phyloP scores from a whole-genome alignment of 2,888 invertebrate species.

The Apodemia hepburni region DNA sequence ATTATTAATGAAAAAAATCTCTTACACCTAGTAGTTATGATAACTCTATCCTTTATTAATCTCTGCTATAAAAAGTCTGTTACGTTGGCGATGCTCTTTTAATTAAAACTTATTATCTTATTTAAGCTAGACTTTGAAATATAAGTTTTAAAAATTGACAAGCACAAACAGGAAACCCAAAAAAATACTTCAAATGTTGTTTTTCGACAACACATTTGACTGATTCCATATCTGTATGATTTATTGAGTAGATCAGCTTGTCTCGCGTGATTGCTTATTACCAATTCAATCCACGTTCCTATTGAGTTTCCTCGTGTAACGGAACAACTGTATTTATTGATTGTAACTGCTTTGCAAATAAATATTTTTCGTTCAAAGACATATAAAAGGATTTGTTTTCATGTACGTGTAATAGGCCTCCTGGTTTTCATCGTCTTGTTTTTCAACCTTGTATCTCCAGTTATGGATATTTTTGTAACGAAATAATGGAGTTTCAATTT shows the following conservation, averaged over 20 bases:
- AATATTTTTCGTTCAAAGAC: not conserved
- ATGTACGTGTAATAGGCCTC: not conserved
- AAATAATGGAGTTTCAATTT: no score
- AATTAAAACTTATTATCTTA: no score
- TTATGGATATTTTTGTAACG: no score
- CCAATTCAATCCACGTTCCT: constrained; percentile 6
- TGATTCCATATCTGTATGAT: constrained; percentile 7
- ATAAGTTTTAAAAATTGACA: not conserved
- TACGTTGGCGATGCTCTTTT: no score
- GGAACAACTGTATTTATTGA: constrained; percentile 9
- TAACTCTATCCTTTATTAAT: no score
- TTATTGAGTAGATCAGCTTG: constrained; percentile 10
- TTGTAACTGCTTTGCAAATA: constrained; percentile 9
- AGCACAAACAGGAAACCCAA: not conserved
- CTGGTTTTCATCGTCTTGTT: not conserved
- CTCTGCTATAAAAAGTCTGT: no score
- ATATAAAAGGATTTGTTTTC: not conserved
- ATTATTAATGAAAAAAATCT: no score
- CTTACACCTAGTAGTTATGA: no score
- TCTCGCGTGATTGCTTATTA: constrained; percentile 7
- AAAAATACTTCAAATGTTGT: not conserved
- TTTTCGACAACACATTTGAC: not conserved
- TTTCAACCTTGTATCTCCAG: not conserved
- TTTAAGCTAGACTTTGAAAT: no score
- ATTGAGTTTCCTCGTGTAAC: constrained; percentile 7